Evolutionary conservation across 2,113 vertebrate species (phyloP), one percentile per base, ranked within the genome.

Genomic region (Hippocampus abdominalis): DNA sequence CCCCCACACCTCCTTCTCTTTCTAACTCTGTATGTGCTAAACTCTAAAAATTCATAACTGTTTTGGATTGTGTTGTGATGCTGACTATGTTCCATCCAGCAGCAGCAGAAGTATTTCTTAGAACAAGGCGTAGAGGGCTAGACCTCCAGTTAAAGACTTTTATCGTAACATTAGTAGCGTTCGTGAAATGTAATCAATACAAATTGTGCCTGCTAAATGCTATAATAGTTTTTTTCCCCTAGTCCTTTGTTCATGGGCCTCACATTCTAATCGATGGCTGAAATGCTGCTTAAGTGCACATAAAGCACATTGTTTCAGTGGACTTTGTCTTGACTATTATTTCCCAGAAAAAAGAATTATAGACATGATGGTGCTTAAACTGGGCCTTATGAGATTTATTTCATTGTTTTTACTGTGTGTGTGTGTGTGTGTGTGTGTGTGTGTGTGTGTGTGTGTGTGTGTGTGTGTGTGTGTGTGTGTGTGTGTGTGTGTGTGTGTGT

Each of bases 221-320:
- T 79, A 69, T 91, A 92, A 94, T 92, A 91, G 90, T 71, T 90
- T 78, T 90, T 90, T 81, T 78, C 76, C 79, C 77, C 74, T 68
- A 70, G 79, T 81, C 86, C 71, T 79, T 87, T 71, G 86, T 81
- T 84, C 80, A 66, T 83, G 72, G 79, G 70, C 81, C 46, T 61
- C 74, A 80, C 67, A 68, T 65, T 80, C 85, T 89, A 89, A 94
- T 93, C 92, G 86, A 92, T 94, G 90, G 65, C 79, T 88, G 81
- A 86, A 89, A 89, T 82, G 77, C 86, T 86, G 81, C 79, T 85
- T 90, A 90, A 91, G 89, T 89, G 86, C 87, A 84, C 83, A 81
- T 82, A 74, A 87, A 77, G 80, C 84, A 81, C 84, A 85, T 88
- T 79, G 73, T 84, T 86, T 84, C 69, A 76, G 82, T 86, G 66